These are phyloP conservation scores for Philonicus albiceps DNA, from an alignment of 2,888 invertebrate genomes.

Conservation along the genomic window DNA sequence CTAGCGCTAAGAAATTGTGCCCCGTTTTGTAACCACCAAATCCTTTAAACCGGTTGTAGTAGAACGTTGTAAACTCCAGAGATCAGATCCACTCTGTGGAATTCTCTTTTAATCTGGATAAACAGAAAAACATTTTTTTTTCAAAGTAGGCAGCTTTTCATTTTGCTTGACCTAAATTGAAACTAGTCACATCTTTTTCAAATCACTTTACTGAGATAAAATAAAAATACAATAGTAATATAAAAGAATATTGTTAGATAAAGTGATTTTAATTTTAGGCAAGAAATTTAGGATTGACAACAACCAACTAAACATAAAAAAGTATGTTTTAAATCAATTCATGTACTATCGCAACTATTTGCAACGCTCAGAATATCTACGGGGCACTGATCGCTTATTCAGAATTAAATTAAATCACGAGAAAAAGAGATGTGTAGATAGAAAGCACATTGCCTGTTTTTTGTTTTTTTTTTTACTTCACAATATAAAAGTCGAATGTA, in stretches of 20 bases:
- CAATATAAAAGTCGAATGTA: not conserved
- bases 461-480: too few relatives aligned
- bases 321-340: not conserved
- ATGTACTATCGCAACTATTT: not conserved
- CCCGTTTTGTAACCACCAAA: too few relatives aligned
- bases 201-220: too few relatives aligned
- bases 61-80: too few relatives aligned
- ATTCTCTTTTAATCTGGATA: too few relatives aligned
- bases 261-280: not conserved
- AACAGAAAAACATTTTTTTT: too few relatives aligned
- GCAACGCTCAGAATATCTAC: not conserved
- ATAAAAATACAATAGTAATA: too few relatives aligned
- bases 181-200: not conserved
- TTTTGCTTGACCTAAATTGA: not conserved
- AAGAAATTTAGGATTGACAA: not conserved
- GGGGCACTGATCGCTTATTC: not conserved
- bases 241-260: not conserved
- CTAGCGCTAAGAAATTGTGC: too few relatives aligned
- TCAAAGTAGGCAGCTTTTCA: not conserved
- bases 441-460: not conserved
- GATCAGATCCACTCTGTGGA: too few relatives aligned
- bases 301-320: not conserved
- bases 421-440: not conserved
- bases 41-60: too few relatives aligned
- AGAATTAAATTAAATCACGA: not conserved